phyloP scores from a whole-genome alignment of 2,888 invertebrate genomes.

The Caenorhabditis angaria region DNA sequence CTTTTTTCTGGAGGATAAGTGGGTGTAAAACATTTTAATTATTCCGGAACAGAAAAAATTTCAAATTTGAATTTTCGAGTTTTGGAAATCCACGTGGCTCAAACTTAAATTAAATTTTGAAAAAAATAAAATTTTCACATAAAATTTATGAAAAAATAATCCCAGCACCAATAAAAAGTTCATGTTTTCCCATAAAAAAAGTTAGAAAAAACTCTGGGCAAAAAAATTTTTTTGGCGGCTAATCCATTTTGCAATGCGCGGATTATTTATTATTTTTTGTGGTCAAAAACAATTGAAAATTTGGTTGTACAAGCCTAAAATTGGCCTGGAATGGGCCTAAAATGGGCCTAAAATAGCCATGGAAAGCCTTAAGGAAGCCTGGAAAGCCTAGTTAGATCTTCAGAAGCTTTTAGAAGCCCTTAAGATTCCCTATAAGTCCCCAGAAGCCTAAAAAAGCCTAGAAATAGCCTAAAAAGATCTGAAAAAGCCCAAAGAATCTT shows the following conservation, averaged over 20 bases:
- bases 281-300: background rate
- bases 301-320: background rate
- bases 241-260: conserved; percentile 1
- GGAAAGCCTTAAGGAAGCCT: too few species aligned
- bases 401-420: too few species aligned
- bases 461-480: too few species aligned
- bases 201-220: too few species aligned
- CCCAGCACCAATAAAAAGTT: background rate
- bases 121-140: background rate
- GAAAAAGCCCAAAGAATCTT: too few species aligned
- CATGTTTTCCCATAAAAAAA: conserved; percentile 1
- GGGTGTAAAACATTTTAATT: background rate
- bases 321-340: too few species aligned
- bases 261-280: conserved; percentile 1
- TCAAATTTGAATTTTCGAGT: too few species aligned
- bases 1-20: background rate
- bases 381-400: too few species aligned
- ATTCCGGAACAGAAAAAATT: too few species aligned
- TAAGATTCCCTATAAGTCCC: too few species aligned
- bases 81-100: too few species aligned
- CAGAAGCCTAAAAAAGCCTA: too few species aligned
- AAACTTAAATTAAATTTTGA: background rate
- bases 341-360: background rate
- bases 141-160: background rate
- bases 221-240: conserved; percentile 1